These are phyloP conservation scores for Theodoxus fluviatilis DNA, from an alignment of 2,888 invertebrate genomes.

Conservation along the genomic window DNA sequence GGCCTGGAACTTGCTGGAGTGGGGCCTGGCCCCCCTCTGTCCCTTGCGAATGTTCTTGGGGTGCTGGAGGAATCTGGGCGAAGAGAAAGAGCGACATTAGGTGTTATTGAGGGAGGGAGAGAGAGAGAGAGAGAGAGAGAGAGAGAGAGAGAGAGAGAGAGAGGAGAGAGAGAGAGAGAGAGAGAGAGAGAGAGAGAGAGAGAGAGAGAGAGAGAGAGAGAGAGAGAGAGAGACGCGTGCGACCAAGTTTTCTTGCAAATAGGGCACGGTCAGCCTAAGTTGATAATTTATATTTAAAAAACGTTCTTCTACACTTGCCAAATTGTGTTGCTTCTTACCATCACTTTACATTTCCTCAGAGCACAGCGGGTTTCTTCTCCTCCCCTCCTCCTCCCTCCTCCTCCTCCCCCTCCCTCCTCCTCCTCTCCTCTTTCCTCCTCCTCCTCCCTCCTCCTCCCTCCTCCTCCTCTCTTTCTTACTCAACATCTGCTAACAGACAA, in stretches of 20 bases:
- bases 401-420: background rate
- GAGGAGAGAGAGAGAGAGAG: no score
- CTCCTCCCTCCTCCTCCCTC: background rate
- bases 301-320: no score
- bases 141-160: no score
- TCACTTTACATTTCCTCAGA: no score
- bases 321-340: background rate
- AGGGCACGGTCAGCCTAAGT: no score
- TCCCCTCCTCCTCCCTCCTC: background rate
- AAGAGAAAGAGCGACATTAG: background rate
- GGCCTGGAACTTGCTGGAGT: constrained; percentile 33
- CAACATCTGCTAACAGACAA: no score
- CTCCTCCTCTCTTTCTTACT: background rate
- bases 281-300: no score
- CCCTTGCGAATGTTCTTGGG: constrained; percentile 93
- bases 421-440: background rate
- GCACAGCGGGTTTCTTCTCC: background rate
- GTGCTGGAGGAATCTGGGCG: constrained; percentile 83
- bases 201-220: no score
- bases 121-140: no score
- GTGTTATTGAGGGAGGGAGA: background rate
- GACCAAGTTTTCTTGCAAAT: no score
- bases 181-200: no score
- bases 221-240: no score
- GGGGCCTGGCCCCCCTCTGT: constrained; percentile 57